These are phyloP conservation scores for Hormaphis cornu DNA, from an alignment of 1,140 invertebrate genomes.

Conservation along the genomic window DNA sequence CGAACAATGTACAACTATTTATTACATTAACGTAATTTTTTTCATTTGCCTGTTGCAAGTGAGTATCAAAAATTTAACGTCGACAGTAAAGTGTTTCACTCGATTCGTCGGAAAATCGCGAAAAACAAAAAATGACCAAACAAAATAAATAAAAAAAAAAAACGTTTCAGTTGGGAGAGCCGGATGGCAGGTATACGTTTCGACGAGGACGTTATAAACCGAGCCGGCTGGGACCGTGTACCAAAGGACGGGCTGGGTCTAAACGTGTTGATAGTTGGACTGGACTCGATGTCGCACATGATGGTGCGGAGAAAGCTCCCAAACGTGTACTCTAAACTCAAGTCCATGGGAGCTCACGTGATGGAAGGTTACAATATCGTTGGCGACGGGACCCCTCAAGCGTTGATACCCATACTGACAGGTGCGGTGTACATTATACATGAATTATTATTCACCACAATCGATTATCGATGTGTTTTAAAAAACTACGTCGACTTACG, in stretches of 20 bases:
- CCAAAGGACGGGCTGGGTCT: conserved; percentile 48
- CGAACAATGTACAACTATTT: too few relatives aligned
- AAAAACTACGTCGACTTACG: not conserved
- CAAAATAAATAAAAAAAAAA: too few relatives aligned
- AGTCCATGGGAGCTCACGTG: conserved; percentile 57
- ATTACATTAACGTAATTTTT: too few relatives aligned
- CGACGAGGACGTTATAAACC: conserved; percentile 44
- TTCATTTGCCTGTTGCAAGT: too few relatives aligned
- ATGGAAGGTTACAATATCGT: conserved; percentile 81
- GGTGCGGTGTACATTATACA: conserved; percentile 42
- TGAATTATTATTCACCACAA: not conserved
- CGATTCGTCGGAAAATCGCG: too few relatives aligned
- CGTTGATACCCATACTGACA: conserved; percentile 81
- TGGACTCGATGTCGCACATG: conserved; percentile 82
- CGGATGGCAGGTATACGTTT: conserved; percentile 50
- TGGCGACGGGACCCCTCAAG: conserved; percentile 89
- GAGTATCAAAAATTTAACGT: too few relatives aligned
- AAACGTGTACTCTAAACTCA: conserved; percentile 65
- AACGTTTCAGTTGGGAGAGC: conserved; percentile 51
- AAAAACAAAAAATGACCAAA: too few relatives aligned
- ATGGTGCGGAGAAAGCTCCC: conserved; percentile 79
- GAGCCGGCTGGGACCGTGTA: conserved; percentile 47
- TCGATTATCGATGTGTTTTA: too few relatives aligned
- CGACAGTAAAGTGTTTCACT: too few relatives aligned
- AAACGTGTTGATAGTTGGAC: conserved; percentile 81